These are phyloP conservation scores for Diplolepis rosae DNA, from an alignment of 2,888 invertebrate genomes.

Conservation along the genomic window DNA sequence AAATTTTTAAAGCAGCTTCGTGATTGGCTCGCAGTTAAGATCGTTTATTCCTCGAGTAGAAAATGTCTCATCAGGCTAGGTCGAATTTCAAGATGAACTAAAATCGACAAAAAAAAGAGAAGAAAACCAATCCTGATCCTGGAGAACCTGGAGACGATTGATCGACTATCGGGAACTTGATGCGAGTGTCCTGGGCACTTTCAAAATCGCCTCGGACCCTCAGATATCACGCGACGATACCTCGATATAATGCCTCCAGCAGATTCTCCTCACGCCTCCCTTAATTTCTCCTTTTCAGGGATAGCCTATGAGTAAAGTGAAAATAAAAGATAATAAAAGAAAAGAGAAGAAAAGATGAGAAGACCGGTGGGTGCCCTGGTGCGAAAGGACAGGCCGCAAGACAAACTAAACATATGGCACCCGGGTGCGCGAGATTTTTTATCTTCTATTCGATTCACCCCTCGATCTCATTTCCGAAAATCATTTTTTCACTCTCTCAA, in stretches of 20 bases:
- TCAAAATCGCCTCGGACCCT: not conserved
- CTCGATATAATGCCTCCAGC: constrained; percentile 41
- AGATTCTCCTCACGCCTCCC: constrained; percentile 31
- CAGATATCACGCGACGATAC: constrained; percentile 58
- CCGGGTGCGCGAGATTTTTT: constrained; percentile 40
- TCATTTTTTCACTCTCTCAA: constrained; percentile 51
- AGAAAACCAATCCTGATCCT: not conserved
- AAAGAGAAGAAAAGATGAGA: constrained; percentile 24
- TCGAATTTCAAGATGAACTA: not conserved
- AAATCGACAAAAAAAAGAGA: constrained; percentile 35
- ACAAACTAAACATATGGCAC: constrained; percentile 57
- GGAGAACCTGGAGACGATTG: not conserved
- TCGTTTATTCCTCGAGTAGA: no score
- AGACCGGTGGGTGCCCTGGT: constrained; percentile 39
- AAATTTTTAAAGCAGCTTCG: not conserved
- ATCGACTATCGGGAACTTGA: constrained; percentile 18
- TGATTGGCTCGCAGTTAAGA: not conserved
- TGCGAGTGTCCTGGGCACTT: not conserved
- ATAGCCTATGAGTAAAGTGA: constrained; percentile 26
- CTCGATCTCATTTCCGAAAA: constrained; percentile 51
- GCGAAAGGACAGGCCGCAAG: constrained; percentile 50
- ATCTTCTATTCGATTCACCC: constrained; percentile 21
- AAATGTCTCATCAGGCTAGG: no score
- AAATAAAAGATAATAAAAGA: not conserved
- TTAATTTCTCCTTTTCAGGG: constrained; percentile 44